A percentile compares a stretch with the other conserved stretches of the same genome.
Evolutionary conservation across 2,113 vertebrate genomes (phyloP).

Genomic region (Sinocyclocheilus anshuiensis): DNA sequence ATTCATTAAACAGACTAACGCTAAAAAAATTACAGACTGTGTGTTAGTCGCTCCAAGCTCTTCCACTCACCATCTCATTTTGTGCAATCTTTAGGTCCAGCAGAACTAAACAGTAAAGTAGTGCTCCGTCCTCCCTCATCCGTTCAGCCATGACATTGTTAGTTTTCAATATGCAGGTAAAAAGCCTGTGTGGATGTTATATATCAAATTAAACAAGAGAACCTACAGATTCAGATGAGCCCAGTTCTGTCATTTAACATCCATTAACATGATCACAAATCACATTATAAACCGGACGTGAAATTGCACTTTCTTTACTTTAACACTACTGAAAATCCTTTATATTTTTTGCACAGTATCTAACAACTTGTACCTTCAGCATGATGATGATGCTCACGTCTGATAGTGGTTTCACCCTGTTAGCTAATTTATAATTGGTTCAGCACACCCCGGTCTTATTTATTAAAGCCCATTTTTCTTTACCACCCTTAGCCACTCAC

Average conservation of each 20-base stretch:
- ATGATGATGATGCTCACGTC: neutral
- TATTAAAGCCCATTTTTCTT: constrained; percentile 15
- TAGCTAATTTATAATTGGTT: neutral
- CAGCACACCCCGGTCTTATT: neutral
- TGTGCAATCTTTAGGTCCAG: neutral
- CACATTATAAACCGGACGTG: constrained; percentile 7
- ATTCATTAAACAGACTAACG: neutral
- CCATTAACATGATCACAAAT: constrained; percentile 7
- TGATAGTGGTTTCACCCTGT: neutral
- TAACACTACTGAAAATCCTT: neutral
- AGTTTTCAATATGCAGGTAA: neutral
- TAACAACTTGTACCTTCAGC: neutral
- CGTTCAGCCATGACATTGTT: neutral
- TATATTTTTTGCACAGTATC: neutral
- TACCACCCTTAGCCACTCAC: constrained; percentile 35
- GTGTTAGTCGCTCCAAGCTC: neutral
- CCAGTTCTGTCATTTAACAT: neutral
- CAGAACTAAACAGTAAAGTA: neutral
- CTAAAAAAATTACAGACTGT: neutral
- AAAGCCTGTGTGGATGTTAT: constrained; percentile 15
- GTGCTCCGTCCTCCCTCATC: neutral
- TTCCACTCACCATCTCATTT: neutral
- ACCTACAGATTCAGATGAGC: constrained; percentile 9
- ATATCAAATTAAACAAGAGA: constrained; percentile 11
- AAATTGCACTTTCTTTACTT: neutral